Evolutionary conservation across 2,113 vertebrate genomes (phyloP).

Genomic region (Piaya cayana): DNA sequence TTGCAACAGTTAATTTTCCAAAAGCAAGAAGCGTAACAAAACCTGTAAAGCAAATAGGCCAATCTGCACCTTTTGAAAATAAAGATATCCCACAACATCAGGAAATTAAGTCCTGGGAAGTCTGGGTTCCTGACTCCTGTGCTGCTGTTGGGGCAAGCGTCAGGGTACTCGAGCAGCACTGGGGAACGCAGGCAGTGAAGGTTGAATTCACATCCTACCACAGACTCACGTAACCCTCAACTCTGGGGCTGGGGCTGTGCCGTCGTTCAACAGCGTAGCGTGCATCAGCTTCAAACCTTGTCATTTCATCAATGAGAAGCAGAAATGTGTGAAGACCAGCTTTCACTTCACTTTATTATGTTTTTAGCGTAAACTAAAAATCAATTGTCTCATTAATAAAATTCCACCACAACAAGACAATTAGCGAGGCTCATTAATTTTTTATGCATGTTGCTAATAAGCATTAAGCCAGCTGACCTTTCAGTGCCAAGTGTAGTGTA

Average conservation of each 20-base stretch:
- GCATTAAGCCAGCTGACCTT: constrained; percentile 37
- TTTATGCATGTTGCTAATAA: constrained; percentile 22
- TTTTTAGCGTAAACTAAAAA: constrained; percentile 32
- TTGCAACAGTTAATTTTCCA: neutral
- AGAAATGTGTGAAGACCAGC: neutral
- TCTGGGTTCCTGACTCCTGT: neutral
- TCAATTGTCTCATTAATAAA: constrained; percentile 46
- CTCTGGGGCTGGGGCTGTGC: neutral
- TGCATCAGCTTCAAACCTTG: neutral
- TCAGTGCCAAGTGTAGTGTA: neutral
- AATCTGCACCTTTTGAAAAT: neutral
- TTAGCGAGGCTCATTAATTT: constrained; percentile 67
- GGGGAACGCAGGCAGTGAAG: neutral
- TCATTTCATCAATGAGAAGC: constrained; percentile 30
- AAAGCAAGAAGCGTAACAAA: neutral
- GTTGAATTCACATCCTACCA: fast-evolving
- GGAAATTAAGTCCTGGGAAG: neutral
- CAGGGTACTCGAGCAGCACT: neutral
- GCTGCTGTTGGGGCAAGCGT: neutral
- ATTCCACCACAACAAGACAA: constrained; percentile 61
- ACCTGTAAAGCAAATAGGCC: neutral
- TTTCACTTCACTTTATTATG: neutral
- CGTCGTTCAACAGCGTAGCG: fast-evolving
- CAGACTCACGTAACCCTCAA: neutral
- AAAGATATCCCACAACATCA: neutral